Evolutionary conservation across 2,113 vertebrate genomes (phyloP), one percentile per base, ranked within the genome.

Genomic region (Pollimyrus isidori): DNA sequence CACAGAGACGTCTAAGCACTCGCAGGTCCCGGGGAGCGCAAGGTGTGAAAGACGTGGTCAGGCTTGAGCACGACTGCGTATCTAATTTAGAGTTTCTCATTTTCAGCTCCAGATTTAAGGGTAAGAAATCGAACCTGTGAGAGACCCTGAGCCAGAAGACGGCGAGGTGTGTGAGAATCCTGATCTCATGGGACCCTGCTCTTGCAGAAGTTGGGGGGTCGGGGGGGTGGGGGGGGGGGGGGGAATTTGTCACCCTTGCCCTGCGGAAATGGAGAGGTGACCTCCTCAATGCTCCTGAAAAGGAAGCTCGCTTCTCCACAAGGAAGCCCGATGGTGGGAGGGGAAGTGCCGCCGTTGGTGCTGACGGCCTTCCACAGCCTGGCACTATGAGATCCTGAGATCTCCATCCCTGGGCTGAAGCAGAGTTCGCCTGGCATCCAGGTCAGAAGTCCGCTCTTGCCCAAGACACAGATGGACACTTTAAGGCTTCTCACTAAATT

Each of bases 61-160:
- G 93, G 95, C 94, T 94, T 89, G 83, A 92, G 95, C 96, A 95
- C 90, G 94, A 95, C 93, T 95, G 92, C 91, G 92, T 92, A 93
- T 96, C 92, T 96, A 93, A 96, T 96, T 96, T 95, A 89, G 91
- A 95, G 93, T 95, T 95, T 96, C 94, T 96, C 94, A 96, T 96
- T 96, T 95, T 95, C 95, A 93, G 95, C 90, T 96, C 91, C 91
- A 89, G 93, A 92, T 93, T 94, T 90, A 92, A 94, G 91, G 91
- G 92, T 92, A 95, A 93, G 94, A 95, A 95, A 96, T 96, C 89
- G 93, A 95, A 96, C 95, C 95, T 95, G 96, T 95, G 94, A 96
- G 95, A 95, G 95, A 93, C 94, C 95, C 92, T 94, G 90, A 95
- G 94, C 95, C 96, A 95, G 95, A 96, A 96, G 92, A 90, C 88